These are phyloP conservation scores for Zaprionus lineosus DNA, from an alignment of 2,888 invertebrate species.

Conservation along the genomic window DNA sequence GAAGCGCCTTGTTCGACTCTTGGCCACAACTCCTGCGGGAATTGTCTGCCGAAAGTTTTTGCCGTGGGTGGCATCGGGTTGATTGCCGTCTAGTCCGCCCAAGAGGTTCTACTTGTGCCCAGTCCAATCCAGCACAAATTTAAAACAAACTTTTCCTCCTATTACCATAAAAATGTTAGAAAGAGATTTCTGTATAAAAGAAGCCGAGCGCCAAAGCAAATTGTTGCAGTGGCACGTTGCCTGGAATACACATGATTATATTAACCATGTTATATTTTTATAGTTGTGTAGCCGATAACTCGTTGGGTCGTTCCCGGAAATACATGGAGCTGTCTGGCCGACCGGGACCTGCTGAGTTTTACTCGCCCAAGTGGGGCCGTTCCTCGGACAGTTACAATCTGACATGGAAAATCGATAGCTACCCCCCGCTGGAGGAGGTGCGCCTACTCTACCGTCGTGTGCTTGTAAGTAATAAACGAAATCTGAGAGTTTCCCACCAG, in stretches of 20 bases:
- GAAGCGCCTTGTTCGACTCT: conserved; percentile 5
- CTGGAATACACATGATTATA: too few species aligned
- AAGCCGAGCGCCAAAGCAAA: conserved; percentile 17
- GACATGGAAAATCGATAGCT: conserved; percentile 88
- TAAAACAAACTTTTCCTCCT: conserved; percentile 49
- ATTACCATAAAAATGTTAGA: conserved; percentile 13
- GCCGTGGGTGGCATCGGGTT: not conserved
- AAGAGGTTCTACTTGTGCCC: too few species aligned
- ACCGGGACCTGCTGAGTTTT: conserved; percentile 88
- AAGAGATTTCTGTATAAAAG: conserved; percentile 1
- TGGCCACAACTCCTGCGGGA: conserved; percentile 26
- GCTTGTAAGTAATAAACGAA: conserved; percentile 83
- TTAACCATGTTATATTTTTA: not conserved
- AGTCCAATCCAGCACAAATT: conserved; percentile 27
- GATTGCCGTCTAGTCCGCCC: not conserved
- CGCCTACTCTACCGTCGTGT: conserved; percentile 87
- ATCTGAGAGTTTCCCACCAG: too few species aligned
- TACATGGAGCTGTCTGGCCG: conserved; percentile 89
- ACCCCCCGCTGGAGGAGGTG: conserved; percentile 88
- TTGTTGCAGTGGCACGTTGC: too few species aligned
- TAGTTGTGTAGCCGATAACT: conserved; percentile 89
- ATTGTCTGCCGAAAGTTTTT: conserved; percentile 18
- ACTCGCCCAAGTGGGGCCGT: conserved; percentile 86
- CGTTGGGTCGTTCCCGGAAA: conserved; percentile 87
- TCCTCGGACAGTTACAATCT: conserved; percentile 86